Evolutionary conservation across 1,140 invertebrate species (phyloP).

Genomic region (Musca vetustissima): DNA sequence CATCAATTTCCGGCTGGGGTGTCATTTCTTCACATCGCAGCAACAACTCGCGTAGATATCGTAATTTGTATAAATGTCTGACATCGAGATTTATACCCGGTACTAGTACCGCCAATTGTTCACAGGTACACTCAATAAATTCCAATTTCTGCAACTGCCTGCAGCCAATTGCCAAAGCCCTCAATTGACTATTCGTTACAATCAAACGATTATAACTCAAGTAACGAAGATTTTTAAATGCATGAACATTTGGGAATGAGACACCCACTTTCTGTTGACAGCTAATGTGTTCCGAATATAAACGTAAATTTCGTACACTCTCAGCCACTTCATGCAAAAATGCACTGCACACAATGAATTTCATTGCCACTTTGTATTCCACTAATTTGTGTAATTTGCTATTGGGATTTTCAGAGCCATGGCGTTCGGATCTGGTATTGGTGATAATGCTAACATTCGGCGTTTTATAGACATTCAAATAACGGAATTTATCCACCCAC

Average conservation of each 20-base stretch:
- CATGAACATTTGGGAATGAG: not conserved
- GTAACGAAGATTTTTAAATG: not conserved
- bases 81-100: not conserved
- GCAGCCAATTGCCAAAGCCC: not conserved
- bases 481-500: not conserved
- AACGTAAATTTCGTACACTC: not conserved
- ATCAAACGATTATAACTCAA: not conserved
- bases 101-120: not conserved
- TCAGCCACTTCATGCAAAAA: not conserved
- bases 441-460: not conserved
- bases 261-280: not conserved
- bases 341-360: not conserved
- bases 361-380: not conserved
- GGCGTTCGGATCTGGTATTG: not conserved
- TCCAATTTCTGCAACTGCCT: not conserved
- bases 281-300: not conserved
- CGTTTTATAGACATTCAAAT: not conserved
- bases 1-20: not conserved
- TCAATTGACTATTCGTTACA: not conserved
- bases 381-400: not conserved
- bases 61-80: not conserved
- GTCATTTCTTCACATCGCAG: not conserved
- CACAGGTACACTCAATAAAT: not conserved
- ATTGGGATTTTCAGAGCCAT: not conserved
- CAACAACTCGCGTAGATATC: not conserved